Conservation (phyloP, 1,140 invertebrate genomes). For the Acromyrmex charruanus region DNA sequence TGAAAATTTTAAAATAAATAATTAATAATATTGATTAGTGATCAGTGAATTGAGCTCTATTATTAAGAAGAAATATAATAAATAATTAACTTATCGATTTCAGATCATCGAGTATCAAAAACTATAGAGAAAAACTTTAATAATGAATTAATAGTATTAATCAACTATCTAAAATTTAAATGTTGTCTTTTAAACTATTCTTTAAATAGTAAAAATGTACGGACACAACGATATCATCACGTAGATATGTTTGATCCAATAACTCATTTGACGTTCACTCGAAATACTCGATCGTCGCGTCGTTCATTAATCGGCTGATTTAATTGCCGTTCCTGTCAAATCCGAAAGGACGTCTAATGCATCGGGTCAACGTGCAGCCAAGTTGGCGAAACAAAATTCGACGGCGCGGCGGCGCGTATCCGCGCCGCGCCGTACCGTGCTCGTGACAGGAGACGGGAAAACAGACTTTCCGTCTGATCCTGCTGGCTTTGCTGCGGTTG, state of each 20-base stretch:
- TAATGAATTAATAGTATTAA: not conserved
- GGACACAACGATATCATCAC: not conserved
- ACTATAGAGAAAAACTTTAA: not conserved
- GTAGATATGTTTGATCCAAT: not conserved
- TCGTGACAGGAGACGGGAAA: constrained; percentile 38
- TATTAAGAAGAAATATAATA: not conserved
- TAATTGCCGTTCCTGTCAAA: constrained; percentile 39
- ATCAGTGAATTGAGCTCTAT: not conserved
- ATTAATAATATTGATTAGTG: not conserved
- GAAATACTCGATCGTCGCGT: constrained; percentile 42
- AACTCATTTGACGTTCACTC: not conserved
- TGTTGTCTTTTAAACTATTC: not conserved
- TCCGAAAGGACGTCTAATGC: constrained; percentile 35
- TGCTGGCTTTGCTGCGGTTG: constrained; percentile 41
- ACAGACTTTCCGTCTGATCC: constrained; percentile 60
- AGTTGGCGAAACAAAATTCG: constrained; percentile 36
- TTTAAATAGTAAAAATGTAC: not conserved
- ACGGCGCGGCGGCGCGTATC: constrained; percentile 9
- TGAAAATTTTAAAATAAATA: not conserved
- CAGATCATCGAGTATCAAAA: not conserved
- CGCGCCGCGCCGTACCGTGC: not conserved
- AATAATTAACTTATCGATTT: not conserved
- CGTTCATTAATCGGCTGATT: constrained; percentile 46
- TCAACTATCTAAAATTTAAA: not conserved
- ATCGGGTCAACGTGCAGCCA: constrained; percentile 29